Base-by-base conservation (phyloP, 1,140 invertebrate species). In the Cydia splendana region DNA sequence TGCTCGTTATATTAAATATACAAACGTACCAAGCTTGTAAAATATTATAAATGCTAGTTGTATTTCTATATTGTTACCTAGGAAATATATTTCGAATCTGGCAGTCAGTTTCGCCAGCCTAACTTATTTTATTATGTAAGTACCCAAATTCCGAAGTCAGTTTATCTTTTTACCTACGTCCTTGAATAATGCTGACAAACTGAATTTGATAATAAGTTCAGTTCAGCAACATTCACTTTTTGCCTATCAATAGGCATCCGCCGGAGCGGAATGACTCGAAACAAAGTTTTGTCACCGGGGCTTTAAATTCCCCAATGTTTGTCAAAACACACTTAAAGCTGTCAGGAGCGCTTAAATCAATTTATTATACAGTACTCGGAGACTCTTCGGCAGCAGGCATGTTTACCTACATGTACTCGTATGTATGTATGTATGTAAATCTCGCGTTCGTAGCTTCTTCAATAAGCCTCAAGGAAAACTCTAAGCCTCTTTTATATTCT, bases 341-440 rank as follows among this genome's bases (percentile, higher is more conserved):
- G 91, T 90, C 89, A 88, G 84, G 89, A 91, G 85, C 83, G 87
- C 90, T 90, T 92, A 91, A 91, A 91, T 89, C 88, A 91, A 91
- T 92, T 91, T 92, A 89, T 90, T 89, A 90, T 88, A 88, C 89
- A 90, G 86, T 88, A 87, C 85, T 87, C 81, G 80, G 81, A 85
- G 85, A 88, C 81, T 85, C 87, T 90, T 83, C 80, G 81, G 80
- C 84, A 85, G 80, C 79, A 80, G 81, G 78, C 87, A 85, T 88
- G 85, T 89, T 89, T 90, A 87, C 87, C 80, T 86, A 80, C 85
- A 83, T 85, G 84, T 51, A 67, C 71, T 51, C 51, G 48, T 34
- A 34, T 34, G 34, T 75, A 57, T 65, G 67, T 87, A 88, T 86
- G 79, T 90, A 90, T 91, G 87, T 86, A 91, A 88, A 90, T 91